Evolutionary conservation across 2,797 vertebrate species (phyloP).

Genomic region (Gobio occitaniae): DNA sequence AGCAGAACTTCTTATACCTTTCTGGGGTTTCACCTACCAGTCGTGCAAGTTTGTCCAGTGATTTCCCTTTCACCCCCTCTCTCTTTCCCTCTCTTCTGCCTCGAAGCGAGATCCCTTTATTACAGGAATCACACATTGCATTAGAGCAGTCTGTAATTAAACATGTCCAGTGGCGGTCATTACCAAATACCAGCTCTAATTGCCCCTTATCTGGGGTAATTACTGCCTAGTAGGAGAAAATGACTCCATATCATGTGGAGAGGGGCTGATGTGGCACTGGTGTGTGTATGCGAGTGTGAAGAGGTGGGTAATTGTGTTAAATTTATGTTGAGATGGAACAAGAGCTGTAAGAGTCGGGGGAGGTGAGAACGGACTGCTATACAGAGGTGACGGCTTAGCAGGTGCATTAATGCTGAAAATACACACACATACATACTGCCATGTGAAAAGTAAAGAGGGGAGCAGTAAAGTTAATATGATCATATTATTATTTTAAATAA

Average conservation of each 20-base stretch:
- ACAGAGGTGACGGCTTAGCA: conserved; percentile 56
- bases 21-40: conserved; percentile 1
- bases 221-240: conserved; percentile 75
- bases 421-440: conserved; percentile 29
- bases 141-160: conserved; percentile 79
- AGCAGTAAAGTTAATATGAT: background rate
- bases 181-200: conserved; percentile 81
- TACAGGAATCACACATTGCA: conserved; percentile 74
- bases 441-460: background rate
- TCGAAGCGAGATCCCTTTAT: conserved; percentile 72
- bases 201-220: conserved; percentile 81
- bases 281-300: conserved; percentile 47
- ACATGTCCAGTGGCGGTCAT: conserved; percentile 83
- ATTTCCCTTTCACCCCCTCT: conserved; percentile 39
- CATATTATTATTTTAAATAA: background rate
- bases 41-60: background rate
- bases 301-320: conserved; percentile 47
- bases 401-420: conserved; percentile 62
- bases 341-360: conserved; percentile 42
- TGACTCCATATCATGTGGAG: conserved; percentile 64
- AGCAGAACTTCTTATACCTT: background rate
- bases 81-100: conserved; percentile 65
- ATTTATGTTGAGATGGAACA: conserved; percentile 49
- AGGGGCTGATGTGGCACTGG: conserved; percentile 48
- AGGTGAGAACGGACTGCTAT: conserved; percentile 53